These are phyloP conservation scores for Glareola pratincola DNA, from an alignment of 2,113 vertebrate species.

Conservation along the genomic window DNA sequence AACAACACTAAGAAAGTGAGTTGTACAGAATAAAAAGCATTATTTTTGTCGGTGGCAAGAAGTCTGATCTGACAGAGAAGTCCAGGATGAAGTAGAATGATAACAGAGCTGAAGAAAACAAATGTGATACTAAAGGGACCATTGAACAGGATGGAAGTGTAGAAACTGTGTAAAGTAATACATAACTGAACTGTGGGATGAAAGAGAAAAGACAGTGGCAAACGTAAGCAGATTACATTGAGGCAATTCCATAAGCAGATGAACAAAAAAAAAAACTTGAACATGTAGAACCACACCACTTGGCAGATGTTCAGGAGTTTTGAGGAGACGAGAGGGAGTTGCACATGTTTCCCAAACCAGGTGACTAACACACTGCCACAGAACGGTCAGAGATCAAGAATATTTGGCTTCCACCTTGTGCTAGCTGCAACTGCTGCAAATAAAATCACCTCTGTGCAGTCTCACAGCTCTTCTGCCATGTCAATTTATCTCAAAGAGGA, in stretches of 20 bases:
- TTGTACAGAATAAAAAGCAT: neutral
- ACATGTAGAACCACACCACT: neutral
- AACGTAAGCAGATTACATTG: neutral
- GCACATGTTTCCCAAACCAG: fast-evolving
- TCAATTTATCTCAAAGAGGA: neutral
- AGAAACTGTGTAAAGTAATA: neutral
- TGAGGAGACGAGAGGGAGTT: neutral
- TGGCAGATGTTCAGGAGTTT: neutral
- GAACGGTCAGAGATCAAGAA: neutral
- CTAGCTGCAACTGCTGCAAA: neutral
- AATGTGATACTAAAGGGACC: fast-evolving
- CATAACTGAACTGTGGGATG: neutral
- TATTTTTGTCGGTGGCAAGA: neutral
- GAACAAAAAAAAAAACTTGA: neutral
- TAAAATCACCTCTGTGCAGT: neutral
- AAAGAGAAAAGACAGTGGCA: neutral
- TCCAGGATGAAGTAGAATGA: neutral
- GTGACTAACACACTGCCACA: neutral
- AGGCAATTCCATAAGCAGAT: neutral
- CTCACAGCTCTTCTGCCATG: neutral
- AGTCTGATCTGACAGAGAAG: neutral
- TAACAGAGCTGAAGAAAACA: neutral
- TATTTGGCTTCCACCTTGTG: neutral
- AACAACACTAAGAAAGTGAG: neutral
- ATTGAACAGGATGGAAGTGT: neutral